These are phyloP conservation scores for Sebastes wilsoni DNA, from an alignment of 2,797 vertebrate species.

Conservation along the genomic window DNA sequence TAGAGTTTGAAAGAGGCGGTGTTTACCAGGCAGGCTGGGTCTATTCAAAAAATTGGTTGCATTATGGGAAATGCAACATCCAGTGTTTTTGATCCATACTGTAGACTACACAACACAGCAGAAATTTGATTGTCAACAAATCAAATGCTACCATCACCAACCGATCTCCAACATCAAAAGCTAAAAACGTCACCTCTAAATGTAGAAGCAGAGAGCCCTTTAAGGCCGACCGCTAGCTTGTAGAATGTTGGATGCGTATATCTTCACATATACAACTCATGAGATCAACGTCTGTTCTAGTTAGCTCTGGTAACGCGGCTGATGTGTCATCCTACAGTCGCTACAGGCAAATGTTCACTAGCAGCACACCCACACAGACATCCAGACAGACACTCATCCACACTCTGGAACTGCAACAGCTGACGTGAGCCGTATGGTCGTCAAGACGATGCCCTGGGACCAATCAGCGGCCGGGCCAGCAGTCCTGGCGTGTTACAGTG, in stretches of 20 bases:
- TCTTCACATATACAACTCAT: neutral
- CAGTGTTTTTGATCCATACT: neutral
- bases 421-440: constrained; percentile 30
- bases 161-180: neutral
- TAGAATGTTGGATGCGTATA: neutral
- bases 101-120: neutral
- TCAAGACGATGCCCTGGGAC: constrained; percentile 34
- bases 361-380: neutral
- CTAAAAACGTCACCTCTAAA: neutral
- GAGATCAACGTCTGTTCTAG: neutral
- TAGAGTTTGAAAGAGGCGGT: neutral
- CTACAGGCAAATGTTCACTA: constrained; percentile 14
- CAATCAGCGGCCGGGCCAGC: constrained; percentile 36
- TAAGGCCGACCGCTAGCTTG: neutral
- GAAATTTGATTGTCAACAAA: neutral
- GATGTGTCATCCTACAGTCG: constrained; percentile 22
- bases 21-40: neutral
- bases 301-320: neutral
- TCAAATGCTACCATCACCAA: neutral
- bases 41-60: neutral
- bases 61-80: neutral
- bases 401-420: neutral
- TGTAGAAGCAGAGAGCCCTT: neutral
- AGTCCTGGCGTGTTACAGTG: neutral
- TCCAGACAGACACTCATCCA: constrained; percentile 2